These are phyloP conservation scores for Bellardia bayeri DNA, from an alignment of 2,888 invertebrate genomes.

Conservation along the genomic window DNA sequence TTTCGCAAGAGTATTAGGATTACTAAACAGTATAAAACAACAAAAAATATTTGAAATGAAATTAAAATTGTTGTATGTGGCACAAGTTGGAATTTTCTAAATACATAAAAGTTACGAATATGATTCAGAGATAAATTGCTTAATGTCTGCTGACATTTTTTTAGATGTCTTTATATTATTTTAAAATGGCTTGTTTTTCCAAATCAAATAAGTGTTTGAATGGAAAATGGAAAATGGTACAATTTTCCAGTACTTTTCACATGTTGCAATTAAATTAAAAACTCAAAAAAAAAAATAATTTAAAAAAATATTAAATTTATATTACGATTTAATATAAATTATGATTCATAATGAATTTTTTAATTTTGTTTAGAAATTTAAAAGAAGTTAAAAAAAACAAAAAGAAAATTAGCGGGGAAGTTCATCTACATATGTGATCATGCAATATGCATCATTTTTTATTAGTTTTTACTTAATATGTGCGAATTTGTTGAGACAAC, in stretches of 20 bases:
- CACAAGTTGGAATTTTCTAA: slow-evolving; percentile 32
- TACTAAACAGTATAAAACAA: background rate
- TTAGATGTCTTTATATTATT: background rate
- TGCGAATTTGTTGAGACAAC: too few species aligned
- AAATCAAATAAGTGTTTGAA: slow-evolving; percentile 9
- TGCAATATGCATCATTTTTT: too few species aligned
- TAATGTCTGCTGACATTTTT: slow-evolving; percentile 49
- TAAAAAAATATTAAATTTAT: too few species aligned
- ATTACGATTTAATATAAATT: too few species aligned
- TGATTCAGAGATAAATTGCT: slow-evolving; percentile 54
- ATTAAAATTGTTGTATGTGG: slow-evolving; percentile 19
- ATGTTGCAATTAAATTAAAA: too few species aligned
- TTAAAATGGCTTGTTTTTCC: slow-evolving; percentile 41
- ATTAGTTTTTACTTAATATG: too few species aligned
- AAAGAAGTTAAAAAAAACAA: too few species aligned
- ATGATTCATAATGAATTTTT: too few species aligned
- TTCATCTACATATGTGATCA: too few species aligned
- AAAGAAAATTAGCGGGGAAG: too few species aligned
- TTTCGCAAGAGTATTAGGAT: slow-evolving; percentile 44
- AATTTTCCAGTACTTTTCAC: background rate
- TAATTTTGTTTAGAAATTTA: too few species aligned
- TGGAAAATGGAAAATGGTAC: background rate
- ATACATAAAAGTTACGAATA: slow-evolving; percentile 8
- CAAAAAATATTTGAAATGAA: background rate
- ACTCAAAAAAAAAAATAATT: too few species aligned